Conservation (phyloP, 2,113 vertebrate species). For the Labeo rohita region DNA sequence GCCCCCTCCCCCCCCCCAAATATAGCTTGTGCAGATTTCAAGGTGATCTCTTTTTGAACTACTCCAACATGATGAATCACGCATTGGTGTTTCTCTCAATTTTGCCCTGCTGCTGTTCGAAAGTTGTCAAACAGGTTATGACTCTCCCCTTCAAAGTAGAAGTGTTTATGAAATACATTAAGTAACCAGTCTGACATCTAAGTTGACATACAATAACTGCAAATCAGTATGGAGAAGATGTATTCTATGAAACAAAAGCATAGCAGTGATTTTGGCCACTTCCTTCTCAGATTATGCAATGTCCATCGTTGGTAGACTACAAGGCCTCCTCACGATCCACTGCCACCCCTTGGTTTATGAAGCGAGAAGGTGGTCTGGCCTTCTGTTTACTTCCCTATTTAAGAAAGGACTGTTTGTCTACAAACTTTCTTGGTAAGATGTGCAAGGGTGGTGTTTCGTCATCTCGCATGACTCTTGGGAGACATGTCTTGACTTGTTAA, state of each 20-base stretch:
- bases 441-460: neutral
- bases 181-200: neutral
- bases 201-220: neutral
- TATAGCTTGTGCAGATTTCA: conserved; percentile 38
- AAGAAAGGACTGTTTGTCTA: neutral
- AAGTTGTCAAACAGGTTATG: conserved; percentile 39
- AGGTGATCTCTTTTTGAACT: conserved; percentile 46
- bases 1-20: neutral
- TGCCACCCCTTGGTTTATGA: conserved; percentile 30
- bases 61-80: conserved; percentile 62
- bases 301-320: neutral
- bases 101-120: conserved; percentile 37
- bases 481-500: conserved; percentile 24
- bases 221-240: neutral
- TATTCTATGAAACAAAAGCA: neutral
- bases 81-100: conserved; percentile 54
- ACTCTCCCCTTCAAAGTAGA: neutral
- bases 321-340: neutral
- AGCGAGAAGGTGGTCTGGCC: neutral
- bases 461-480: neutral
- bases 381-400: neutral
- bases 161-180: conserved; percentile 20
- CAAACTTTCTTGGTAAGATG: neutral
- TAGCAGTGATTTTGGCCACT: neutral
- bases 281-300: neutral